phyloP scores from a whole-genome alignment of 2,888 invertebrate genomes.

The Lithophane socia region DNA sequence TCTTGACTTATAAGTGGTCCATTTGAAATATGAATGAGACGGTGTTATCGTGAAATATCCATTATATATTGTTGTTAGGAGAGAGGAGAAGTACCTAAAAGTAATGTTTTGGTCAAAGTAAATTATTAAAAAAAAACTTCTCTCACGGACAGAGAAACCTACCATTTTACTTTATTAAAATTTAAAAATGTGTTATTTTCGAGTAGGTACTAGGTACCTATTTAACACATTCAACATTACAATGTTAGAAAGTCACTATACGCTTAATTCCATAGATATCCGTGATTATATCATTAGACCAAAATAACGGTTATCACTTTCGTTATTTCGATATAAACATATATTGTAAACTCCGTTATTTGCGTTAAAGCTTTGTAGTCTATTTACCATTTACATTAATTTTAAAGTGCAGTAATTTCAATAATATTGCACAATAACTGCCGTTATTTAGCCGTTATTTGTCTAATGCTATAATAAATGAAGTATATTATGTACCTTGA shows the following conservation, averaged over 20 bases:
- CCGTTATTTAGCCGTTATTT: too few relatives aligned
- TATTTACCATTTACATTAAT: too few relatives aligned
- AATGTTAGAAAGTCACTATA: background rate
- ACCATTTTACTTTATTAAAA: background rate
- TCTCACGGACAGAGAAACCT: background rate
- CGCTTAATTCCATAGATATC: too few relatives aligned
- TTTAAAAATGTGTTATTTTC: background rate
- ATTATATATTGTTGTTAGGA: slow-evolving; percentile 15
- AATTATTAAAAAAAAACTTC: background rate
- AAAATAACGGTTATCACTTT: too few relatives aligned
- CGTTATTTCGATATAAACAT: too few relatives aligned
- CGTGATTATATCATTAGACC: too few relatives aligned
- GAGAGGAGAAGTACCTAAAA: background rate
- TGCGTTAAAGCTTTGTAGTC: too few relatives aligned
- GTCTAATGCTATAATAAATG: too few relatives aligned
- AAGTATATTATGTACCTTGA: background rate
- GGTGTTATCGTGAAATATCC: slow-evolving; percentile 60
- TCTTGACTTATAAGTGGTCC: slow-evolving; percentile 72
- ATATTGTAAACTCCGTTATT: too few relatives aligned
- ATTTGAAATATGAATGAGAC: slow-evolving; percentile 63
- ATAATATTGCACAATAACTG: too few relatives aligned
- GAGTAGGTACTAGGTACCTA: background rate
- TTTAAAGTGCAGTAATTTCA: too few relatives aligned
- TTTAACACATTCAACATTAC: background rate
- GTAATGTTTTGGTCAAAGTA: background rate